Conservation (phyloP, 2,888 invertebrate genomes). For the Augiades crinisus region DNA sequence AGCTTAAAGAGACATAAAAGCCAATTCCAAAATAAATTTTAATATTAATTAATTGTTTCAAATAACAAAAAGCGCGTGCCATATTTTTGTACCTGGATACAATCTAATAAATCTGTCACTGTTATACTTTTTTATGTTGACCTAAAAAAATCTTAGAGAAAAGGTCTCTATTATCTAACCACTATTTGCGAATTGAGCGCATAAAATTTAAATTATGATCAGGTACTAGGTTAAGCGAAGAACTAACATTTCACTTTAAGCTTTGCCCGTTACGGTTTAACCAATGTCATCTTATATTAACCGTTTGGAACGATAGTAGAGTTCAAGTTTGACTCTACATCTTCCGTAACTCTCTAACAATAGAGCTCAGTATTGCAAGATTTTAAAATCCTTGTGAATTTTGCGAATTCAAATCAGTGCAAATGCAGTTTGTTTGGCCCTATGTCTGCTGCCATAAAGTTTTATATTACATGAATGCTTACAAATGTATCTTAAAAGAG, state of each 20-base stretch:
- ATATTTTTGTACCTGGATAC: too few relatives aligned
- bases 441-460: neutral
- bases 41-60: too few relatives aligned
- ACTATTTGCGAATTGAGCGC: too few relatives aligned
- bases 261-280: conserved; percentile 7
- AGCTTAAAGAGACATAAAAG: too few relatives aligned
- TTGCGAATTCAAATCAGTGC: neutral
- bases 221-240: conserved; percentile 2
- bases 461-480: too few relatives aligned
- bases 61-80: too few relatives aligned
- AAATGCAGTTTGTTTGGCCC: neutral
- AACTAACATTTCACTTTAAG: conserved; percentile 15
- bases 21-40: too few relatives aligned
- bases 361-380: neutral
- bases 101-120: too few relatives aligned
- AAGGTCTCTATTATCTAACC: too few relatives aligned
- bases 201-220: conserved; percentile 5
- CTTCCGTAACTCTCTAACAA: neutral
- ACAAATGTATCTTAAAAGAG: too few relatives aligned
- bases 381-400: neutral
- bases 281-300: conserved; percentile 14
- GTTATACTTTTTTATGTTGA: too few relatives aligned
- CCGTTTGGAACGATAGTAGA: neutral
- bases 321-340: neutral
- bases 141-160: too few relatives aligned